Conservation (phyloP, 2,113 vertebrate species). For the Dendrocopos noguchii region DNA sequence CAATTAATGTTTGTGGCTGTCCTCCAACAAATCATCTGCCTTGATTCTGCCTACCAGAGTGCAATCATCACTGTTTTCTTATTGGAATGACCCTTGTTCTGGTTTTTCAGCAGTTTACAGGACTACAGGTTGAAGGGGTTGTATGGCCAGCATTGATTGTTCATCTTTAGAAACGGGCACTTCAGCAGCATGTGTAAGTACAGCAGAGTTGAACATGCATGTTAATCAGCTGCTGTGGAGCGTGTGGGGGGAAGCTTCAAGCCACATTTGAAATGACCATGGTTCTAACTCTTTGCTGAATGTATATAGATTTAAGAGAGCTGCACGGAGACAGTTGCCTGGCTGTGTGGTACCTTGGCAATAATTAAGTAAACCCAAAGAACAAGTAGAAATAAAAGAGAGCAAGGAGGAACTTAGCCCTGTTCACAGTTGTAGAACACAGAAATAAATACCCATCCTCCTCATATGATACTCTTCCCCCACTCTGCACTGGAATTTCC, state of each 20-base stretch:
- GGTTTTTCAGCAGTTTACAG: background rate
- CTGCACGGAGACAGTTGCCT: background rate
- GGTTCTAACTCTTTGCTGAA: background rate
- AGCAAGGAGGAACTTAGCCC: background rate
- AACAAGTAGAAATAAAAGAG: background rate
- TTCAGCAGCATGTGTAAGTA: background rate
- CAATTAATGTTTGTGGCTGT: background rate
- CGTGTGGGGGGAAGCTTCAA: background rate
- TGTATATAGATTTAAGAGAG: background rate
- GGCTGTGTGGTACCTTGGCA: background rate
- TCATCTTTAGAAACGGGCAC: background rate
- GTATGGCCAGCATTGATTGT: background rate
- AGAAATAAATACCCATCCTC: background rate
- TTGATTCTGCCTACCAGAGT: background rate
- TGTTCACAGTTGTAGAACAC: background rate
- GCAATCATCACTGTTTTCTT: background rate
- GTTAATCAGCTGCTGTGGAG: background rate
- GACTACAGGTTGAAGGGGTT: background rate
- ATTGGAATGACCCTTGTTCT: background rate
- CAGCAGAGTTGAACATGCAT: background rate
- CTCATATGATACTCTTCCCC: background rate
- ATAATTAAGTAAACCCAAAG: background rate
- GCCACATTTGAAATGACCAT: background rate
- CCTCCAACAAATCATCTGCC: background rate
- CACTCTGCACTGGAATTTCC: background rate